These are phyloP conservation scores for Drosophila subsilvestris DNA, from an alignment of 2,888 invertebrate genomes.

Conservation along the genomic window DNA sequence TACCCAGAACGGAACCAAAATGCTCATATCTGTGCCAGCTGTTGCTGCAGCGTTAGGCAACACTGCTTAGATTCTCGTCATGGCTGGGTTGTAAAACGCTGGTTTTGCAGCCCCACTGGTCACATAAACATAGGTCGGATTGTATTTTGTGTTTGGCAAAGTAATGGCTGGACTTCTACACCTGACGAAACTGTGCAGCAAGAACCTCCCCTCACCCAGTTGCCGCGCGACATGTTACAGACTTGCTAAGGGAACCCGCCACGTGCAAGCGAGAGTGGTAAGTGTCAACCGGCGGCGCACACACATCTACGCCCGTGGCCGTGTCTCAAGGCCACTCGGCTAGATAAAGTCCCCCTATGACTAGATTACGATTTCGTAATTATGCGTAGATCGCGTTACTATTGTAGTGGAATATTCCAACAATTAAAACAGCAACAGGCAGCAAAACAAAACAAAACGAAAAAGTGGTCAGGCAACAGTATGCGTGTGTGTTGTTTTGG, in stretches of 20 bases:
- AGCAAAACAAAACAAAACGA: neutral
- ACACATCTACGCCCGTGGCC: conserved; percentile 7
- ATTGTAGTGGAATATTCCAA: conserved; percentile 4
- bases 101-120: neutral
- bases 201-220: conserved; percentile 49
- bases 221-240: conserved; percentile 48
- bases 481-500: conserved; percentile 79
- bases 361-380: conserved; percentile 75
- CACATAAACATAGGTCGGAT: conserved; percentile 44
- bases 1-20: neutral
- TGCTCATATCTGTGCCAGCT: conserved; percentile 9
- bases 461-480: conserved; percentile 68
- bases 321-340: conserved; percentile 64
- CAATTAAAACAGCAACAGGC: neutral
- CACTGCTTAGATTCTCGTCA: neutral
- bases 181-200: conserved; percentile 78
- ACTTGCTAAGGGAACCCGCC: conserved; percentile 17
- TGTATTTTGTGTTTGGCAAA: conserved; percentile 56
- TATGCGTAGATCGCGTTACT: conserved; percentile 20
- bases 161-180: conserved; percentile 81
- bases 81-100: neutral
- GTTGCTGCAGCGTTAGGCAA: conserved; percentile 14
- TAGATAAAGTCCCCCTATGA: conserved; percentile 24
- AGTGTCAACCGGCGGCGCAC: conserved; percentile 41
- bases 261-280: conserved; percentile 61